phyloP scores from a whole-genome alignment of 2,113 vertebrate species.

The Perca fluviatilis region DNA sequence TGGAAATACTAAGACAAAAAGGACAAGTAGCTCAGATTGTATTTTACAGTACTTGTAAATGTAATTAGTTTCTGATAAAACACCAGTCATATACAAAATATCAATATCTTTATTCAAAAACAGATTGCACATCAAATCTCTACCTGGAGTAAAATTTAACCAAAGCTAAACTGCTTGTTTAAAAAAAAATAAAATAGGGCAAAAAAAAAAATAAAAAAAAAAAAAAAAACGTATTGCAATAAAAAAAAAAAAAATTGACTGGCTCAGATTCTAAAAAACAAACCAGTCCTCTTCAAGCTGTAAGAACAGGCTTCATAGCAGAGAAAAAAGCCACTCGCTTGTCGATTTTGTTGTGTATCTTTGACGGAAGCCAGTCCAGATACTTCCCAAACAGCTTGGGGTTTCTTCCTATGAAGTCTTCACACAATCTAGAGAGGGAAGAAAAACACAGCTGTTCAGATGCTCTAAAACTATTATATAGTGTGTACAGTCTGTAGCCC shows the following conservation, averaged over 20 bases:
- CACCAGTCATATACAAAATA: constrained; percentile 11
- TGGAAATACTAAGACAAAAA: not conserved
- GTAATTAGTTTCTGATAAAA: not conserved
- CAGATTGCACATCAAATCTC: constrained; percentile 37
- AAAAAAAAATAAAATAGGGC: constrained; percentile 58
- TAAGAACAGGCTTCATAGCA: constrained; percentile 20
- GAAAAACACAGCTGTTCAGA: not conserved
- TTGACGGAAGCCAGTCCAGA: constrained; percentile 87
- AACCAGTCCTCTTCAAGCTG: constrained; percentile 43
- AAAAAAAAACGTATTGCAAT: no score
- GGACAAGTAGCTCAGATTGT: not conserved
- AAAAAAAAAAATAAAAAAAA: no score
- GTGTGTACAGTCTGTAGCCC: no score
- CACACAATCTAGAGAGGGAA: constrained; percentile 85
- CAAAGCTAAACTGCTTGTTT: not conserved
- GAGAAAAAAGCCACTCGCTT: constrained; percentile 92
- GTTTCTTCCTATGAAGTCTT: constrained; percentile 91
- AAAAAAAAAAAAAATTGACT: constrained; percentile 42
- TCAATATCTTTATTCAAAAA: constrained; percentile 70
- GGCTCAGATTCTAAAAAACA: constrained; percentile 28
- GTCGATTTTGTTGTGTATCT: constrained; percentile 85
- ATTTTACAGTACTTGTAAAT: not conserved
- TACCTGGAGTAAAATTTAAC: constrained; percentile 37
- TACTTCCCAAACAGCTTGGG: constrained; percentile 80
- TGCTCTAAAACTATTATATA: not conserved